phyloP scores from a whole-genome alignment of 2,888 invertebrate genomes.

The Synanthedon andrenaeformis region DNA sequence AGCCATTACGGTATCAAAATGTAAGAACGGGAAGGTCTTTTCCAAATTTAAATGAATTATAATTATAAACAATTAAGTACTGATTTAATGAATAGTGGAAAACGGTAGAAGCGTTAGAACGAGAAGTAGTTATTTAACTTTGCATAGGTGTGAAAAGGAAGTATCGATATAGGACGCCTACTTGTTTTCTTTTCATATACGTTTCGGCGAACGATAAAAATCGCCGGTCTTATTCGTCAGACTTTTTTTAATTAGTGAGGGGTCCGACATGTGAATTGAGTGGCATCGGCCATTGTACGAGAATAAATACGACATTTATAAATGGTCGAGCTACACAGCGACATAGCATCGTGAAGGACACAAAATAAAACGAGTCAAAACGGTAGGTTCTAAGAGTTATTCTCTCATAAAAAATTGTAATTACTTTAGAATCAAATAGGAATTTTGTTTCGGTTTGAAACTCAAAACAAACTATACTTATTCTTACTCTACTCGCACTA shows the following conservation, averaged over 20 bases:
- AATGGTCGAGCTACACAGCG: slow-evolving; percentile 35
- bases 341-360: slow-evolving; percentile 42
- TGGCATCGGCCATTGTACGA: slow-evolving; percentile 55
- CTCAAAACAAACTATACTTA: too few species aligned
- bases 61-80: slow-evolving; percentile 63
- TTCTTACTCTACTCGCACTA: too few species aligned
- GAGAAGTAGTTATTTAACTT: slow-evolving; percentile 25
- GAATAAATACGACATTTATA: slow-evolving; percentile 56
- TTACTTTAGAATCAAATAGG: too few species aligned
- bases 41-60: slow-evolving; percentile 59
- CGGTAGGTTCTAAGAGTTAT: slow-evolving; percentile 16
- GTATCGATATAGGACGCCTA: slow-evolving; percentile 52
- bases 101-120: slow-evolving; percentile 30
- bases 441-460: too few species aligned
- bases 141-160: slow-evolving; percentile 36
- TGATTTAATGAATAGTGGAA: slow-evolving; percentile 57
- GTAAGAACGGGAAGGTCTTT: slow-evolving; percentile 40
- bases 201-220: slow-evolving; percentile 68
- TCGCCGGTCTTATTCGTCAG: slow-evolving; percentile 68
- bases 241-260: slow-evolving; percentile 66
- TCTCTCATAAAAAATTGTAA: slow-evolving; percentile 5
- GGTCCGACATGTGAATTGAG: slow-evolving; percentile 60
- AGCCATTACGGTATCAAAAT: slow-evolving; percentile 41
- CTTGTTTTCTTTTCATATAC: slow-evolving; percentile 52
- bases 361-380: slow-evolving; percentile 23